Evolutionary conservation across 2,113 vertebrate species (phyloP).

Genomic region (Tragelaphus buxtoni): DNA sequence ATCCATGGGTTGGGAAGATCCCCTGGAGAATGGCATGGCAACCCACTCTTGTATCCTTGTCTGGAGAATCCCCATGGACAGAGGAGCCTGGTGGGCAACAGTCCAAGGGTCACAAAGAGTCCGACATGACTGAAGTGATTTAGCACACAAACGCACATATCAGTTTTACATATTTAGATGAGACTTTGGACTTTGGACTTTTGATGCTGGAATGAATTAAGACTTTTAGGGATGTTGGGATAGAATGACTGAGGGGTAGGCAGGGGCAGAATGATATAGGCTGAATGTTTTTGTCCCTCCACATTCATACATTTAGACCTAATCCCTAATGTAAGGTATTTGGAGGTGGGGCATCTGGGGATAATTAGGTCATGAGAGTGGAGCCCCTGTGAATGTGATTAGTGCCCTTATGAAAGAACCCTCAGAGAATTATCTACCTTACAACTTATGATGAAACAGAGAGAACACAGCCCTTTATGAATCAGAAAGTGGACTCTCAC

Average conservation of each 20-base stretch:
- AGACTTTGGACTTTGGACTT: background rate
- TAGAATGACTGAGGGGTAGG: background rate
- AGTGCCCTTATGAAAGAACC: background rate
- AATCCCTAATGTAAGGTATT: background rate
- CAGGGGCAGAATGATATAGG: background rate
- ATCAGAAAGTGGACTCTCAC: background rate
- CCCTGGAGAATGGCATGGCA: background rate
- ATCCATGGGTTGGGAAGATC: background rate
- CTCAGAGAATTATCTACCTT: background rate
- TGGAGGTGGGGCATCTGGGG: background rate
- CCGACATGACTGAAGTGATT: background rate
- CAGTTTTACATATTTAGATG: background rate
- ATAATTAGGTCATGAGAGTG: background rate
- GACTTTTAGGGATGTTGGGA: background rate
- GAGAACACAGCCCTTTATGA: background rate
- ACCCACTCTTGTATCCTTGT: background rate
- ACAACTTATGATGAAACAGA: background rate
- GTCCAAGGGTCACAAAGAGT: background rate
- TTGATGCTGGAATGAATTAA: background rate
- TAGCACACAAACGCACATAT: background rate
- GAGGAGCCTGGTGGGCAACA: background rate
- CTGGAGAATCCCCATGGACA: background rate
- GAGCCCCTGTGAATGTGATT: background rate
- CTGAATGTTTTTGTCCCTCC: background rate
- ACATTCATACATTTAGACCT: background rate